Base-by-base conservation (phyloP, 2,797 vertebrate genomes). In the Pipistrellus pygmaeus region DNA sequence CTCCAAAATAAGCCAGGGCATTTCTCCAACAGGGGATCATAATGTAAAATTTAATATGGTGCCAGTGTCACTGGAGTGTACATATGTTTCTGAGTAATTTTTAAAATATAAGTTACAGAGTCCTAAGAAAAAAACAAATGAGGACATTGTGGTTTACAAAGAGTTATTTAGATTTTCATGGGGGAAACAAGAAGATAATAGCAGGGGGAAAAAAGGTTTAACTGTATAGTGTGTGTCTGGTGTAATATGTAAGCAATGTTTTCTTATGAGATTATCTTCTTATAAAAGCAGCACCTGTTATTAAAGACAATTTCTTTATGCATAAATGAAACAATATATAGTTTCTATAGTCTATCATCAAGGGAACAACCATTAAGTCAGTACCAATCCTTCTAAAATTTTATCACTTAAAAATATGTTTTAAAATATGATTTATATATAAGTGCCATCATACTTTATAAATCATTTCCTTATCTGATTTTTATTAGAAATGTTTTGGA, bases 401-500 rank as follows among this genome's bases (percentile, higher is more conserved):
- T 87, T 69, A 83, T 66, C 66, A 32, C 46, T 91, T 91, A 89
- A 86, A 95, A 87, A n/a, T 14, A 8, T 60, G 38, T 81, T 77
- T 90, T 62, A 85, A 93, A 92, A 68, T 46, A 48, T 38, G 53
- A 91, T 80, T 93, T 88, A n/a, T 77, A 17, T 91, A 8, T 23
- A 87, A 60, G 60, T 71, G 55, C 38, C 51, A 35, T 44, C 13
- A 75, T 55, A 87, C 15, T 76, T 75, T 55, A 46, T 62, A 85
- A 76, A 60, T 20, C 6, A 38, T 92, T 85, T 66, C 3, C 20
- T 73, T 32, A 8, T 11, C 18, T 66, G 6, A 4, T n/a, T 86
- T 86, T 71, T 57, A 86, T 76, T 94, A 75, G 88, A 93, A 91
- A 51, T 87, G 68, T 78, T n/a, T 80, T 93, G 30, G 88, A 51